Evolutionary conservation across 2,113 vertebrate genomes (phyloP).

Genomic region (Trogon melanurus): DNA sequence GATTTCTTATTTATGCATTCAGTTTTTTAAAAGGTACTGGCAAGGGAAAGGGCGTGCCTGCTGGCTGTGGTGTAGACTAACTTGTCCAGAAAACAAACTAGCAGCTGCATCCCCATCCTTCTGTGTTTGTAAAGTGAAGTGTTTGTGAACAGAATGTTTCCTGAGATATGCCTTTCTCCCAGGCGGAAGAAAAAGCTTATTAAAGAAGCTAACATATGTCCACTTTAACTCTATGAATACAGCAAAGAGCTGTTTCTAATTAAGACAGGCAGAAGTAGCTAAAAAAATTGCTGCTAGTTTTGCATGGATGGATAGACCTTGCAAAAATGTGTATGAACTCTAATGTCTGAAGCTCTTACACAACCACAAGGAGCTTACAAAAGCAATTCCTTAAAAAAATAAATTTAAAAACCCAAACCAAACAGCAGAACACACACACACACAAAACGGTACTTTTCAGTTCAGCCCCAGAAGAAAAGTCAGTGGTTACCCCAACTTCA

Average conservation of each 20-base stretch:
- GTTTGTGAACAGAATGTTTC: slow-evolving; percentile 30
- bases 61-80: not conserved
- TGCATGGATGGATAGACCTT: rapidly evolving
- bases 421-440: not conserved
- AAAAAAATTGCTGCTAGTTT: not conserved
- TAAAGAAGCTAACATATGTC: not conserved
- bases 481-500: not conserved
- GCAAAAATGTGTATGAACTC: not conserved
- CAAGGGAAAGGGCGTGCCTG: slow-evolving; percentile 15
- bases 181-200: not conserved
- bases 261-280: not conserved
- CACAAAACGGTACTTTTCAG: not conserved
- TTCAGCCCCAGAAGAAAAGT: not conserved
- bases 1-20: not conserved
- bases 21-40: not conserved
- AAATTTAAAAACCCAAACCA: not conserved
- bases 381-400: not conserved
- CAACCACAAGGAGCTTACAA: not conserved
- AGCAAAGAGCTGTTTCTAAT: not conserved
- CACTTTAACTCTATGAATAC: not conserved
- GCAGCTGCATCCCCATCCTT: slow-evolving; percentile 10
- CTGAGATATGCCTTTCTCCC: not conserved
- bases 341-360: not conserved
- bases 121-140: not conserved
- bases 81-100: slow-evolving; percentile 10